Conservation (phyloP, 1,140 invertebrate species). For the Caerostris darwini region DNA sequence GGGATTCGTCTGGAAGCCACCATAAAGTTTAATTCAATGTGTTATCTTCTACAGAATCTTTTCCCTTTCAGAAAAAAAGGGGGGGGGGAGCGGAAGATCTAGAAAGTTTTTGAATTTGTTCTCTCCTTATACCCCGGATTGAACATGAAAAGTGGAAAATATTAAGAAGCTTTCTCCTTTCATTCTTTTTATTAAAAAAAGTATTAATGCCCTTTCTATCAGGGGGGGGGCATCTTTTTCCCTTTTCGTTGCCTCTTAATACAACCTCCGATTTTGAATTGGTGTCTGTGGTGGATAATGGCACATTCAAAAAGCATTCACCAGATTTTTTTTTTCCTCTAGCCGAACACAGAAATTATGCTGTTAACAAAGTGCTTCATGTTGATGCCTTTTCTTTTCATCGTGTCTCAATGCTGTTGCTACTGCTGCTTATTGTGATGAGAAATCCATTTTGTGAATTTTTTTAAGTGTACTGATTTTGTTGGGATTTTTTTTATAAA, state of each 20-base stretch:
- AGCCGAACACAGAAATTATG: neutral
- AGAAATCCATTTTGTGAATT: too few relatives aligned
- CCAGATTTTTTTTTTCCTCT: constrained; percentile 2
- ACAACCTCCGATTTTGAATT: neutral
- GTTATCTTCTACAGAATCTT: neutral
- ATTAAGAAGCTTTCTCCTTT: neutral
- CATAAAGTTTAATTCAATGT: constrained; percentile 33
- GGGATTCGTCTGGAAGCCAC: neutral
- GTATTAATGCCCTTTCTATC: neutral
- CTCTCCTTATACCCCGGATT: neutral
- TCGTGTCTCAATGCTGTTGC: neutral
- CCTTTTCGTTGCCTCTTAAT: neutral
- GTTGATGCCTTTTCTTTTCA: neutral
- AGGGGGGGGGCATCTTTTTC: neutral
- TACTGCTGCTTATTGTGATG: neutral
- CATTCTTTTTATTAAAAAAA: neutral
- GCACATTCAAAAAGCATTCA: neutral
- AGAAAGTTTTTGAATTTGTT: constrained; percentile 16
- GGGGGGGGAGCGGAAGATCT: too few relatives aligned
- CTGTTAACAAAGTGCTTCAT: constrained; percentile 7
- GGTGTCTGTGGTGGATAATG: constrained; percentile 22
- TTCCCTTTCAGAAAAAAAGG: neutral
- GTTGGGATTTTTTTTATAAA: too few relatives aligned
- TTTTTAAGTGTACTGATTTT: too few relatives aligned
- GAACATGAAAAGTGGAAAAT: constrained; percentile 4